A percentile compares a stretch with the other conserved stretches of the same genome.
These are phyloP conservation scores for Cephus spinipes DNA, from an alignment of 2,888 invertebrate species.

Conservation along the genomic window DNA sequence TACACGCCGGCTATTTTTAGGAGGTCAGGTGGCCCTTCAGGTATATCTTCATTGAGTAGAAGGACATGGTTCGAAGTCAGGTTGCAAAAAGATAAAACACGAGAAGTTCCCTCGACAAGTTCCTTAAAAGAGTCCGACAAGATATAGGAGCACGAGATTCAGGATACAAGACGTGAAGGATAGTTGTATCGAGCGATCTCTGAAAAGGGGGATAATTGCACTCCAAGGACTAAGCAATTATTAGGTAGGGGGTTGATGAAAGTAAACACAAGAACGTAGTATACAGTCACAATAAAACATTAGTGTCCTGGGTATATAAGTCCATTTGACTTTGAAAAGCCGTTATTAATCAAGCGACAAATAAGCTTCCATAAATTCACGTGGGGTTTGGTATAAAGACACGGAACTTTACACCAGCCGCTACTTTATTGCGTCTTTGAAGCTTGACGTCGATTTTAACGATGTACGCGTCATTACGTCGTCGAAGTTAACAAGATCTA, in stretches of 20 bases:
- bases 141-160: not conserved
- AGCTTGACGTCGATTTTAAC: not conserved
- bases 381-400: not conserved
- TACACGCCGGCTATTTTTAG: constrained; percentile 43
- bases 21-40: constrained; percentile 42
- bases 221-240: not conserved
- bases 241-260: not conserved
- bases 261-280: not conserved
- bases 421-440: not conserved
- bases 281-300: not conserved
- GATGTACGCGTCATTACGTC: not conserved
- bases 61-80: not conserved
- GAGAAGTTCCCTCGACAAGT: not conserved
- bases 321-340: not conserved
- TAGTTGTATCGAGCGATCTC: not conserved
- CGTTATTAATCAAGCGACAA: not conserved
- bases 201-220: not conserved
- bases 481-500: not conserved
- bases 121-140: not conserved
- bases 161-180: not conserved
- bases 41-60: not conserved
- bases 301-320: not conserved
- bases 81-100: not conserved
- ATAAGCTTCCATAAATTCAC: not conserved
- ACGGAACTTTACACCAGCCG: not conserved